Evolutionary conservation across 2,113 vertebrate genomes (phyloP).

Genomic region (Hirundichthys speculiger): DNA sequence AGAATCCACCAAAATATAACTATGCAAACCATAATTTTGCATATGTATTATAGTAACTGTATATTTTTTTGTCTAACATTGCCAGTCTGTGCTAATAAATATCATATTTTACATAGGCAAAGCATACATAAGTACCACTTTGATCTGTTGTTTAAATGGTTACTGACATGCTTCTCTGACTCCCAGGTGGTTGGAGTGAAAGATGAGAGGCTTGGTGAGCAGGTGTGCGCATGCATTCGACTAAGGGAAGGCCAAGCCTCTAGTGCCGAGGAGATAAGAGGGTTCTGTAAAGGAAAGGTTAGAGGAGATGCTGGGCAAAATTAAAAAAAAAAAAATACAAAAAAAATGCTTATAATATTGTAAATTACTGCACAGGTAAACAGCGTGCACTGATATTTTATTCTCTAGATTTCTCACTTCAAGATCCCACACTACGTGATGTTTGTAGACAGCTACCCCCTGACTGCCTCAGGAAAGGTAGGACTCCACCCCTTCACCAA

Average conservation of each 20-base stretch:
- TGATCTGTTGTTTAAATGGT: too few relatives aligned
- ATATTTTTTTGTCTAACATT: too few relatives aligned
- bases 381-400: too few relatives aligned
- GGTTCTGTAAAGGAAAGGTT: slow-evolving; percentile 93
- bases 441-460: slow-evolving; percentile 86
- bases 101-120: too few relatives aligned
- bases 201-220: slow-evolving; percentile 90
- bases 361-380: too few relatives aligned
- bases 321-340: background rate
- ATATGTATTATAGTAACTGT: too few relatives aligned
- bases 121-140: too few relatives aligned
- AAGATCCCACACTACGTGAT: slow-evolving; percentile 90
- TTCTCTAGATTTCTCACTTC: slow-evolving; percentile 89
- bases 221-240: slow-evolving; percentile 91
- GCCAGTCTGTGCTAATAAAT: too few relatives aligned
- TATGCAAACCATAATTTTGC: too few relatives aligned
- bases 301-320: slow-evolving; percentile 1
- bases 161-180: background rate
- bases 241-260: slow-evolving; percentile 79
- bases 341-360: too few relatives aligned
- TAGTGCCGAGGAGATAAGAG: slow-evolving; percentile 85
- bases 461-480: slow-evolving; percentile 93
- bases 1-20: too few relatives aligned
- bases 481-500: background rate
- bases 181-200: slow-evolving; percentile 93